A percentile compares a stretch with the other conserved stretches of the same genome.
Conservation (phyloP, 2,888 invertebrate species). For the Drosophila algonquin region DNA sequence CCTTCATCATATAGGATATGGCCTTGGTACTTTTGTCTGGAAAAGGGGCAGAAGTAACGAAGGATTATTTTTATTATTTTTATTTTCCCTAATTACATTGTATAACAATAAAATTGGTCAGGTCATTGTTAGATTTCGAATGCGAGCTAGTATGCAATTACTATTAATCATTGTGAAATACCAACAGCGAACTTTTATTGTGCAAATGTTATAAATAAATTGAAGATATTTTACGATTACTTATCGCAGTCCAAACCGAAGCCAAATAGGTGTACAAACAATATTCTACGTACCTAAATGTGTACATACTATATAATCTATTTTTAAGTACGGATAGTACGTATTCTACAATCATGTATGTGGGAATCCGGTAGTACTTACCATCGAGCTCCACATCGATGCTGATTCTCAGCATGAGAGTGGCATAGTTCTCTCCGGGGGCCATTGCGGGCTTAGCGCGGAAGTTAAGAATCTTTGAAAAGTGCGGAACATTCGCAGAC, state of each 20-base stretch:
- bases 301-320: too few species aligned
- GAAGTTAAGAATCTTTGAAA: conserved; percentile 62
- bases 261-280: neutral
- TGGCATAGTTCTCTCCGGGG: conserved; percentile 79
- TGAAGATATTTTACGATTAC: conserved; percentile 19
- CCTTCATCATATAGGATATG: conserved; percentile 75
- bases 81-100: too few species aligned
- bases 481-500: conserved; percentile 38
- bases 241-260: conserved; percentile 10
- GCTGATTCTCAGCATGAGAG: conserved; percentile 68
- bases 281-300: neutral
- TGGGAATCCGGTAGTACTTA: conserved; percentile 11
- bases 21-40: conserved; percentile 60
- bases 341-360: too few species aligned
- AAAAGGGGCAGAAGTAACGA: neutral
- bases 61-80: too few species aligned
- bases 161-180: conserved; percentile 12
- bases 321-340: neutral
- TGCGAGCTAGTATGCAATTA: conserved; percentile 16
- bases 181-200: conserved; percentile 9
- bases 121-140: neutral
- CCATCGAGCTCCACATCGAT: conserved; percentile 64
- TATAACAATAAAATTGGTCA: neutral
- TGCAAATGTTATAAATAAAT: conserved; percentile 15
- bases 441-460: conserved; percentile 53